phyloP scores from a whole-genome alignment of 2,888 invertebrate genomes.

The Smittia sp. region DNA sequence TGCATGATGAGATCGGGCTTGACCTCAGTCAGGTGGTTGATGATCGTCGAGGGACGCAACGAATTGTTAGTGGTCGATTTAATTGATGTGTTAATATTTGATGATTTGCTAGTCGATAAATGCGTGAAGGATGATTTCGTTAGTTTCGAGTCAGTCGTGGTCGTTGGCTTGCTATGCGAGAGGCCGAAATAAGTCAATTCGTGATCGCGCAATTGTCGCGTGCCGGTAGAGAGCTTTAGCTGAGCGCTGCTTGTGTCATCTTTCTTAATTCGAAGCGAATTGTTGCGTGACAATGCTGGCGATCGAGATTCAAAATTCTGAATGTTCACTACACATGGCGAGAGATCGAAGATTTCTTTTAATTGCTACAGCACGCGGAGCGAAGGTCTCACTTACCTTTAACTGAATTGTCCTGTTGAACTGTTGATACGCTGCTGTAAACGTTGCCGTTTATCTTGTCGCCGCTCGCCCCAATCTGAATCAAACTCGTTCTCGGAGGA shows the following conservation, averaged over 20 bases:
- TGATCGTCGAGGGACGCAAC: background rate
- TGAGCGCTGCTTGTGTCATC: conserved; percentile 12
- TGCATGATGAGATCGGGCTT: conserved; percentile 36
- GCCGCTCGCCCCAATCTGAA: conserved; percentile 17
- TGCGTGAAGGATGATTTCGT: conserved; percentile 19
- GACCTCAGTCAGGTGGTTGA: background rate
- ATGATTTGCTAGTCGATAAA: conserved; percentile 29
- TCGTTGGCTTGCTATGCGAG: conserved; percentile 43
- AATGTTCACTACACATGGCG: conserved; percentile 28
- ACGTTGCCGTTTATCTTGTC: conserved; percentile 18
- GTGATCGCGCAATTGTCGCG: conserved; percentile 58
- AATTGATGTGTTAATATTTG: conserved; percentile 15
- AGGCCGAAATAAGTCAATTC: conserved; percentile 62
- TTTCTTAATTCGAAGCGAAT: conserved; percentile 29
- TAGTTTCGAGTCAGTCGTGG: conserved; percentile 16
- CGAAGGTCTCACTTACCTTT: no score
- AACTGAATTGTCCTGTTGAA: conserved; percentile 33
- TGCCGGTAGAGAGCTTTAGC: conserved; percentile 49
- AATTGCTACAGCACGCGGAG: no score
- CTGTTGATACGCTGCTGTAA: background rate
- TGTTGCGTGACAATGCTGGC: conserved; percentile 31
- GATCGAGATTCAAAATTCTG: conserved; percentile 31
- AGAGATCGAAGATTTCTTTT: no score
- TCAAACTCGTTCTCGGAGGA: conserved; percentile 26
- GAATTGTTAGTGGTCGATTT: conserved; percentile 13